phyloP scores from a whole-genome alignment of 2,888 invertebrate genomes.

The Opisthograptis luteolata region DNA sequence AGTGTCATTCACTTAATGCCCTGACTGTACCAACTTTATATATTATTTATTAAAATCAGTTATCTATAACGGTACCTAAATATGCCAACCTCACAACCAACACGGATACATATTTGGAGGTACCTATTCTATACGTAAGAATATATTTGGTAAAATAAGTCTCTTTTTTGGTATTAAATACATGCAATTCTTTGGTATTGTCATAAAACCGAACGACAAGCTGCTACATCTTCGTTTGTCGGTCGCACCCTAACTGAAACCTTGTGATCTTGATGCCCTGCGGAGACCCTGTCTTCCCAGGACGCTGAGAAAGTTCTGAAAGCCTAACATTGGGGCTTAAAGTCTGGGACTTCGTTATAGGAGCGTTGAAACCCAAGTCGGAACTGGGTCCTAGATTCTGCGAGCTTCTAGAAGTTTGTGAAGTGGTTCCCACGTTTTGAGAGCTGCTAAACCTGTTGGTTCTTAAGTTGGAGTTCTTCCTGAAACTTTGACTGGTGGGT shows the following conservation, averaged over 20 bases:
- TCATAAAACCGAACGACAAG: conserved; percentile 69
- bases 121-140: no score
- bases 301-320: conserved; percentile 9
- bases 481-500: conserved; percentile 10
- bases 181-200: conserved; percentile 63
- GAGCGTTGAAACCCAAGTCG: not conserved
- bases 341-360: conserved; percentile 27
- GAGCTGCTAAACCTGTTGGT: conserved; percentile 11
- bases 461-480: no score
- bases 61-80: no score
- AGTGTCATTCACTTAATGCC: conserved; percentile 4
- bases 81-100: no score
- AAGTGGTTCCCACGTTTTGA: conserved; percentile 4
- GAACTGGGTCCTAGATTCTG: conserved; percentile 1
- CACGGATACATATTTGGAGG: no score
- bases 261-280: conserved; percentile 59
- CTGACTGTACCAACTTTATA: not conserved
- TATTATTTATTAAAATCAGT: not conserved
- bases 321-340: conserved; percentile 21
- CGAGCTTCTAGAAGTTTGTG: conserved; percentile 1
- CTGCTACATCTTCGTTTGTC: conserved; percentile 57
- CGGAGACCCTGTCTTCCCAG: conserved; percentile 40
- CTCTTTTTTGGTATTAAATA: conserved; percentile 33
- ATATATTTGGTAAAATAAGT: conserved; percentile 34
- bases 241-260: conserved; percentile 60